A percentile compares a stretch with the other conserved stretches of the same genome.
Evolutionary conservation across 2,888 invertebrate species (phyloP).

Genomic region (Polia nebulosa): DNA sequence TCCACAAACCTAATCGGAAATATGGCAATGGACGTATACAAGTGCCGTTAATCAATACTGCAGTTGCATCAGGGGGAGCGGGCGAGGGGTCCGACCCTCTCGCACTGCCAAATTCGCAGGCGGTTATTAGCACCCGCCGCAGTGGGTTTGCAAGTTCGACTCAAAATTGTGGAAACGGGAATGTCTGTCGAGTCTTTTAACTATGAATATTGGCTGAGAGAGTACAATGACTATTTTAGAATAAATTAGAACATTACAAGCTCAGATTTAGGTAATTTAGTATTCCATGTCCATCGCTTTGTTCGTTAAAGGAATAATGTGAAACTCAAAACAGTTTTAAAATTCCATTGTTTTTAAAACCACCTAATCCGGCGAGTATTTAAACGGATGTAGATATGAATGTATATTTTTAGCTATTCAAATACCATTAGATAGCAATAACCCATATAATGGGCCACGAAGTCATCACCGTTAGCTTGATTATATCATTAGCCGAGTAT

Average conservation of each 20-base stretch:
- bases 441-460: slow-evolving; percentile 52
- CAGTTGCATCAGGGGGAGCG: slow-evolving; percentile 82
- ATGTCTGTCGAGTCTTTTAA: slow-evolving; percentile 8
- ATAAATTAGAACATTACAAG: slow-evolving; percentile 15
- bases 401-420: slow-evolving; percentile 57
- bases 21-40: slow-evolving; percentile 70
- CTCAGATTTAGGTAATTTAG: slow-evolving; percentile 33
- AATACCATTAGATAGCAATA: slow-evolving; percentile 53
- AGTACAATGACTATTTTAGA: slow-evolving; percentile 23
- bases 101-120: slow-evolving; percentile 76
- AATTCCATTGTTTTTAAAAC: slow-evolving; percentile 47
- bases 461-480: slow-evolving; percentile 54
- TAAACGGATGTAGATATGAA: slow-evolving; percentile 62
- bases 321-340: slow-evolving; percentile 32
- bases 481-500: slow-evolving; percentile 63
- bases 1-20: slow-evolving; percentile 63
- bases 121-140: slow-evolving; percentile 69
- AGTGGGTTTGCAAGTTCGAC: slow-evolving; percentile 55
- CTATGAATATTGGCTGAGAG: slow-evolving; percentile 14
- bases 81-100: slow-evolving; percentile 81
- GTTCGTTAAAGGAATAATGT: slow-evolving; percentile 32
- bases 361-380: slow-evolving; percentile 47
- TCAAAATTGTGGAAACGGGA: slow-evolving; percentile 32
- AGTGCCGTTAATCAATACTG: slow-evolving; percentile 87
- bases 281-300: slow-evolving; percentile 50